phyloP scores from a whole-genome alignment of 2,113 vertebrate genomes.

The Gopherus flavomarginatus region DNA sequence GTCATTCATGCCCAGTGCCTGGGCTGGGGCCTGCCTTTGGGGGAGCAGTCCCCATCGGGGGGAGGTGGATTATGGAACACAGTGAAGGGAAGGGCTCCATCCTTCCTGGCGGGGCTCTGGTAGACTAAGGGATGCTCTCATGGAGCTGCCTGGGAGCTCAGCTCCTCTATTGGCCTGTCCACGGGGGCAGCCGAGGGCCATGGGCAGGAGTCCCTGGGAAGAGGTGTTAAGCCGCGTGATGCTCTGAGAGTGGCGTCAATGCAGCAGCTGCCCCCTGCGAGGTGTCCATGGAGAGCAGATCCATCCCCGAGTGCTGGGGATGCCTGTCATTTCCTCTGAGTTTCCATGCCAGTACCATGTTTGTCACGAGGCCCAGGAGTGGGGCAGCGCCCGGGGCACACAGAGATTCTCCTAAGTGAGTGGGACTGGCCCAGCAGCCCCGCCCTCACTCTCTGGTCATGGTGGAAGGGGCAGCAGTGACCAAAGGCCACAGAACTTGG shows the following conservation, averaged over 20 bases:
- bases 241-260: background rate
- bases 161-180: background rate
- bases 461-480: background rate
- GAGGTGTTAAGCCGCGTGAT: too few relatives aligned
- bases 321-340: background rate
- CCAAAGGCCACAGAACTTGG: rapidly evolving
- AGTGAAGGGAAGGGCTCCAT: background rate
- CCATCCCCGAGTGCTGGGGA: rapidly evolving
- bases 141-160: too few relatives aligned
- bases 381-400: background rate
- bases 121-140: background rate
- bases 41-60: too few relatives aligned
- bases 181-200: background rate
- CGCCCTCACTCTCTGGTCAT: rapidly evolving
- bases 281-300: background rate
- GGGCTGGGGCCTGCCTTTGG: too few relatives aligned
- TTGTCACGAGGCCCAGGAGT: background rate
- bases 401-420: rapidly evolving
- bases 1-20: too few relatives aligned
- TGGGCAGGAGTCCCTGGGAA: background rate
- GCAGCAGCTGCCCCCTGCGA: background rate
- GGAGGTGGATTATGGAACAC: too few relatives aligned
- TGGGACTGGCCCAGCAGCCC: too few relatives aligned
- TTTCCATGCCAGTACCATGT: background rate
- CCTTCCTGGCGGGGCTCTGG: background rate